Conservation (phyloP, 2,888 invertebrate species). For the Apamea sordens region DNA sequence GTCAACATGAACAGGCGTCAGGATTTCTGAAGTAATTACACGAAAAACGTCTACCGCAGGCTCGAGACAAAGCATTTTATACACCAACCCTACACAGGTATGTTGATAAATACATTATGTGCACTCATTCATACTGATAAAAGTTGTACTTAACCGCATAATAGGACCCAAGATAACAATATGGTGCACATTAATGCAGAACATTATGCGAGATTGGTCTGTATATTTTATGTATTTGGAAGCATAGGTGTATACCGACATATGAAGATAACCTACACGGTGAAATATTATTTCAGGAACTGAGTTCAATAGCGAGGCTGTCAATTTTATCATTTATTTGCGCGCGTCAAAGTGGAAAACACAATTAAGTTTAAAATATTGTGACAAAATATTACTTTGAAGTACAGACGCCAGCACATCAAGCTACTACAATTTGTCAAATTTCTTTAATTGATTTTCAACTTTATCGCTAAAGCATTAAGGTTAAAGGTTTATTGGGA, state of each 20-base stretch:
- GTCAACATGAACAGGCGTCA: conserved; percentile 73
- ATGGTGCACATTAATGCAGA: conserved; percentile 50
- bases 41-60: conserved; percentile 69
- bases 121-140: conserved; percentile 61
- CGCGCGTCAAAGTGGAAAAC: background rate
- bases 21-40: conserved; percentile 74
- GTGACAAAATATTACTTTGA: background rate
- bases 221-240: conserved; percentile 20
- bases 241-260: background rate
- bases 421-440: no score
- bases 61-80: conserved; percentile 58
- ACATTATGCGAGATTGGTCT: conserved; percentile 11
- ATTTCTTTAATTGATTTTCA: no score
- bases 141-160: conserved; percentile 53
- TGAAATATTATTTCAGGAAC: conserved; percentile 1
- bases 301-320: background rate
- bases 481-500: no score
- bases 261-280: background rate
- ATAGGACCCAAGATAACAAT: conserved; percentile 61
- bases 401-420: no score
- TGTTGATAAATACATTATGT: conserved; percentile 48
- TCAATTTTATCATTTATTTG: background rate
- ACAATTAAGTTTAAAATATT: background rate
- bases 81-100: conserved; percentile 15
- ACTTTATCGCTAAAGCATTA: no score